Evolutionary conservation across 1,140 invertebrate genomes (phyloP).

Genomic region (Hydropsyche tenuis): DNA sequence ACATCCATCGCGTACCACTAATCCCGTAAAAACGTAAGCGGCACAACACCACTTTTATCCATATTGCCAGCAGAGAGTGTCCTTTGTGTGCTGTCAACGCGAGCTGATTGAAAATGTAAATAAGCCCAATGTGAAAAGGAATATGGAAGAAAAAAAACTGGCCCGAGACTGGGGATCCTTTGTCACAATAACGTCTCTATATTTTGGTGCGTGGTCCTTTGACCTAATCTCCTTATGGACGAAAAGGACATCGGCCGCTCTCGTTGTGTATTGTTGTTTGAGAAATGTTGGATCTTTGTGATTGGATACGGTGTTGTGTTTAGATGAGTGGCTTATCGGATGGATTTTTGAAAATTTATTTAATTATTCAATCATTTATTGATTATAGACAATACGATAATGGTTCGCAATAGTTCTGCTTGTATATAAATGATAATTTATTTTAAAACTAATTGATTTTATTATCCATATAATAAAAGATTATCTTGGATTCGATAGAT

Average conservation of each 20-base stretch:
- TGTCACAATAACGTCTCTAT: conserved; percentile 48
- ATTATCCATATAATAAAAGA: too few species aligned
- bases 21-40: conserved; percentile 42
- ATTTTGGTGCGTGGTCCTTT: conserved; percentile 46
- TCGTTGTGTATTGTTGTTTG: not conserved
- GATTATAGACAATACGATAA: too few species aligned
- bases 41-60: conserved; percentile 47
- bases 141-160: not conserved
- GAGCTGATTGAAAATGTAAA: conserved; percentile 50
- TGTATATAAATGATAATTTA: too few species aligned
- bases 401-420: too few species aligned
- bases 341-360: too few species aligned
- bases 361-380: too few species aligned
- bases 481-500: too few species aligned
- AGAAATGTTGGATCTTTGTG: too few species aligned
- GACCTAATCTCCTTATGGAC: conserved; percentile 48
- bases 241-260: conserved; percentile 32
- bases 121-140: conserved; percentile 41
- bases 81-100: conserved; percentile 43
- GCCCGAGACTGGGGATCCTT: conserved; percentile 9
- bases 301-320: too few species aligned
- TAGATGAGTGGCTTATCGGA: too few species aligned
- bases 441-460: too few species aligned
- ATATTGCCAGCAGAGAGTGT: conserved; percentile 8
- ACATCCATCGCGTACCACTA: conserved; percentile 33